Evolutionary conservation across 1,140 invertebrate species (phyloP), one percentile per base, ranked within the genome.

Genomic region (Brachionus plicatilis): DNA sequence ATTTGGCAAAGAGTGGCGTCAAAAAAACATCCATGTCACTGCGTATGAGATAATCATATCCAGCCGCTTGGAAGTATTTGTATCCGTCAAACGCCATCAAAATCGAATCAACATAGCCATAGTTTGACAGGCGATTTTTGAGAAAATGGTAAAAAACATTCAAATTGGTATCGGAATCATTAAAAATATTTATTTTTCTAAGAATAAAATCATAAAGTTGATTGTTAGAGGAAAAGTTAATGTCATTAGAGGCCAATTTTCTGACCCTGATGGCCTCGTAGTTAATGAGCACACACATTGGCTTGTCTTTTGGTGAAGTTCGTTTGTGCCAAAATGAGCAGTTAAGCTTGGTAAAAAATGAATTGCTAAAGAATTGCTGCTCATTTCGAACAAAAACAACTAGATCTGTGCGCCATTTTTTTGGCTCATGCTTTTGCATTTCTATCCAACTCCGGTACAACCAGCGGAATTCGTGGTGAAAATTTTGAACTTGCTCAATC

Each of bases 81-180:
- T 82, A 83, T n/a, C 65, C 60, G 27, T 83, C 82, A 72, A 83
- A 83, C 12, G 37, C 82, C 27, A 68, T 83, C 33, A 68, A 68
- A 56, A 83, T 83, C 11, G 82, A 83, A 20, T 83, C 82, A 3
- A 83, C 43, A 83, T 83, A 83, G 33, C 82, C 60, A 41, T 83
- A 83, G 8, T 3, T 5, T 12, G 43, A 17, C 12, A 83, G 14
- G 17, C 43, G 37, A 53, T 70, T 47, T n/a, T 50, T 47, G n/a
- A 83, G 37, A 11, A 83, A 68, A 27, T 68, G 3, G 65, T 66
- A 83, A 83, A 82, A 82, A 9, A 37, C 24, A 47, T 33, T 68
- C 33, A 82, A 45, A 29, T 60, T 33, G n/a, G 7, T 9, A 4
- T 65, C 79, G n/a, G 12, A 45, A 20, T 60, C 33, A 20, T 82